phyloP scores from a whole-genome alignment of 2,797 vertebrate species.

The Sebastes iracundus region DNA sequence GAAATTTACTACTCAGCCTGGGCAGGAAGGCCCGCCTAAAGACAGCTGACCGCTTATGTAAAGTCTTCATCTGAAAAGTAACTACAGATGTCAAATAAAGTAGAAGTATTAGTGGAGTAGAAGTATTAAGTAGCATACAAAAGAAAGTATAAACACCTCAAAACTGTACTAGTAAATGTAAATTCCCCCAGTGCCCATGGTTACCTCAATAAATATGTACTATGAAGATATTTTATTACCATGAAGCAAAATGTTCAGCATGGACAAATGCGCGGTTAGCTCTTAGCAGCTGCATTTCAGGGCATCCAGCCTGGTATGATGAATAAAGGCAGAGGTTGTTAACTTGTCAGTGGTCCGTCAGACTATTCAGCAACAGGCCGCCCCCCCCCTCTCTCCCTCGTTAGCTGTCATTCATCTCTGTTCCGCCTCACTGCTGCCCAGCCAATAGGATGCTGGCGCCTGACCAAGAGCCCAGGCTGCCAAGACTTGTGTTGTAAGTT shows the following conservation, averaged over 20 bases:
- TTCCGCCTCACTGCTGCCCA: conserved; percentile 81
- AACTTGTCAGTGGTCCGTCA: conserved; percentile 77
- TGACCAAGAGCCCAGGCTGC: conserved; percentile 77
- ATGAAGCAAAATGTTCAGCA: not conserved
- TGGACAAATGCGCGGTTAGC: not conserved
- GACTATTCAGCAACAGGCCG: conserved; percentile 34
- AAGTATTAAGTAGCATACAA: not conserved
- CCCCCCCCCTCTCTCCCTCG: conserved; percentile 1
- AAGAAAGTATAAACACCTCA: not conserved
- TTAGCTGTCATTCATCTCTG: conserved; percentile 83
- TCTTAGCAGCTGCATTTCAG: conserved; percentile 55
- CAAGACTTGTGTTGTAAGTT: conserved; percentile 72
- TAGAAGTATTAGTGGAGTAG: not conserved
- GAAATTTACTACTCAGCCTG: no score
- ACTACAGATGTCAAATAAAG: not conserved
- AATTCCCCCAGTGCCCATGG: not conserved
- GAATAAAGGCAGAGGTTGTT: conserved; percentile 70
- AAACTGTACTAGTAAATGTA: not conserved
- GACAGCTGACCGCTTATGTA: not conserved
- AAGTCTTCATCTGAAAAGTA: not conserved
- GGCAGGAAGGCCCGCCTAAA: no score
- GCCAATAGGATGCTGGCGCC: conserved; percentile 81
- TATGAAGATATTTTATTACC: not conserved
- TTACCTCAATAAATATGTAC: not conserved
- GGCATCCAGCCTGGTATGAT: conserved; percentile 49